Base-by-base conservation (phyloP, 2,888 invertebrate genomes). In the Hanleya hanleyi region DNA sequence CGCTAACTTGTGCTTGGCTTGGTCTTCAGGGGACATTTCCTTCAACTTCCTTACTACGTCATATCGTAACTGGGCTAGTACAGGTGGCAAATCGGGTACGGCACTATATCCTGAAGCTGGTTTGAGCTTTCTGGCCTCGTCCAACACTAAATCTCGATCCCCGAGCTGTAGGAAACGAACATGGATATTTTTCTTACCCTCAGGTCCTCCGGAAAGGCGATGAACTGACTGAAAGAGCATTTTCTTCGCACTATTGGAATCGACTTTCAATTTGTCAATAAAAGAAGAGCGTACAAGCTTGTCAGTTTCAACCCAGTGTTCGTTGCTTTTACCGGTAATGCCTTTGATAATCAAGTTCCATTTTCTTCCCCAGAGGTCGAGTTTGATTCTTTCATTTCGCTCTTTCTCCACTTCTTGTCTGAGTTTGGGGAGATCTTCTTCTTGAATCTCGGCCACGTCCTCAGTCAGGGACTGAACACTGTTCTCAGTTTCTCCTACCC, bases 351-450 rank as follows among this genome's bases (percentile, higher is more conserved):
- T 33, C 18, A 70, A n/a, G 41, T 70, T 70, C 65, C 70, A 65
- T 33, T 65, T 70, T 47, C 70, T 50, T 3, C 70, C 70, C 64
- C 65, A 70, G 22, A 64, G 9, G 15, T 70, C 70, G 5, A 70
- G 29, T 47, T 71, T n/a, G n/a, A n/a, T n/a, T n/a, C n/a, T n/a
- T n/a, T n/a, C n/a, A n/a, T n/a, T n/a, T n/a, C n/a, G n/a, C n/a
- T n/a, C n/a, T n/a, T n/a, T n/a, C n/a, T n/a, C n/a, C n/a, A n/a
- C n/a, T n/a, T n/a, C n/a, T n/a, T n/a, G n/a, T n/a, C n/a, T n/a
- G n/a, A n/a, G n/a, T n/a, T n/a, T n/a, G n/a, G n/a, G n/a, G n/a
- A n/a, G n/a, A n/a, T n/a, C n/a, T n/a, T n/a, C n/a, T n/a, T n/a
- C n/a, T n/a, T n/a, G n/a, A n/a, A n/a, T n/a, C n/a, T n/a, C n/a